These are phyloP conservation scores for Heliconius hermathena DNA, from an alignment of 1,140 invertebrate species.

Conservation along the genomic window DNA sequence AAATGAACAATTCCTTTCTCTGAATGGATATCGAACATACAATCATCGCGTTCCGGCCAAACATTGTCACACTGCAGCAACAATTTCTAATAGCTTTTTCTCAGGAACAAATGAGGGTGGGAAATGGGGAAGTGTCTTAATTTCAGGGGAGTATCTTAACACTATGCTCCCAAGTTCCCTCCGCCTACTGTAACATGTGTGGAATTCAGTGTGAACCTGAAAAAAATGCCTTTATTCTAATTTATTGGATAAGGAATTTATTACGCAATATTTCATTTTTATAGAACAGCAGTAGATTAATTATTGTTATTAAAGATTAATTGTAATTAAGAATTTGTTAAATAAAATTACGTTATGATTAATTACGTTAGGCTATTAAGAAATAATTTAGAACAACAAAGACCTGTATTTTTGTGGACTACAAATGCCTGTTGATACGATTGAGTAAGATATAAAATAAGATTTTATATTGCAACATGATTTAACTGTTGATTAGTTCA, in stretches of 20 bases:
- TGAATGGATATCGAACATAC: too few relatives aligned
- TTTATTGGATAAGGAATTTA: not conserved
- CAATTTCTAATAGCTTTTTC: too few relatives aligned
- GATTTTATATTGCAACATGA: conserved; percentile 1
- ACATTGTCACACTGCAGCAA: too few relatives aligned
- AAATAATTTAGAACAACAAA: conserved; percentile 5
- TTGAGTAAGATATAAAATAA: not conserved
- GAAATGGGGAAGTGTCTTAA: too few relatives aligned
- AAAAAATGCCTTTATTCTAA: too few relatives aligned
- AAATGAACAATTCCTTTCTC: too few relatives aligned
- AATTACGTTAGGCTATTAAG: not conserved
- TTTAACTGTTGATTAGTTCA: not conserved
- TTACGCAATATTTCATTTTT: not conserved
- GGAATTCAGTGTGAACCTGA: too few relatives aligned
- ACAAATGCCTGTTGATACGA: not conserved
- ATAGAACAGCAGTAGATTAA: not conserved
- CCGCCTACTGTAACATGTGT: too few relatives aligned
- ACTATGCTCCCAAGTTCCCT: too few relatives aligned
- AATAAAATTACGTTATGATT: not conserved
- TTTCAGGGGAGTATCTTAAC: too few relatives aligned
- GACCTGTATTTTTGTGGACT: not conserved
- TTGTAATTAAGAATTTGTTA: not conserved
- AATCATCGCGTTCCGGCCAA: too few relatives aligned
- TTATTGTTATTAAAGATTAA: not conserved
- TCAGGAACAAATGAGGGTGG: too few relatives aligned